Conservation (phyloP, 1,140 invertebrate genomes). For the Drosophila novamexicana region DNA sequence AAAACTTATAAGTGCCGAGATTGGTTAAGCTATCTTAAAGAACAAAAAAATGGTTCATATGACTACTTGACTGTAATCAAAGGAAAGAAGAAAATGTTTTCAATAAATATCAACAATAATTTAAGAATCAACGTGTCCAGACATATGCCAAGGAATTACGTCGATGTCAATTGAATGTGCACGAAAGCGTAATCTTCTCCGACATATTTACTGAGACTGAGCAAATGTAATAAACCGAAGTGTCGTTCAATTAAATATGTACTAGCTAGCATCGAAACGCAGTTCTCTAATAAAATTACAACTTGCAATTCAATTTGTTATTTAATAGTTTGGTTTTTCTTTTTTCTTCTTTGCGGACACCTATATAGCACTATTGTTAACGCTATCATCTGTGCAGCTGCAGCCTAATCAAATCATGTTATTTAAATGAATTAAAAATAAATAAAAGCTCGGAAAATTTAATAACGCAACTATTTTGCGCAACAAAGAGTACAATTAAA, state of each 20-base stretch:
- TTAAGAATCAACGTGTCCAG: not conserved
- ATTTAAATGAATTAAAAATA: slow-evolving; percentile 78
- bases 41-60: not conserved
- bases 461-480: slow-evolving; percentile 80
- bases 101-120: slow-evolving; percentile 1
- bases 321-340: slow-evolving; percentile 16
- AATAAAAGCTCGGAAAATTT: slow-evolving; percentile 74
- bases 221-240: not conserved
- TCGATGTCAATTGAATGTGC: slow-evolving; percentile 10
- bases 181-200: slow-evolving; percentile 39
- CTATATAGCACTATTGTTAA: not conserved
- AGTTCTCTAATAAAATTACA: slow-evolving; percentile 4
- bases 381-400: slow-evolving; percentile 14
- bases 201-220: slow-evolving; percentile 23
- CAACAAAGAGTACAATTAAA: slow-evolving; percentile 80
- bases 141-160: slow-evolving; percentile 10
- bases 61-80: not conserved
- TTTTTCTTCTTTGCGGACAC: not conserved
- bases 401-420: slow-evolving; percentile 61
- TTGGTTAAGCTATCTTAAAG: too few relatives aligned
- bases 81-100: too few relatives aligned
- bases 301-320: slow-evolving; percentile 15
- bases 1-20: too few relatives aligned
- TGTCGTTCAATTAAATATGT: slow-evolving; percentile 6
- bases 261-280: slow-evolving; percentile 10